Conservation (phyloP, 2,888 invertebrate species). For the Pediacus dermestoides region DNA sequence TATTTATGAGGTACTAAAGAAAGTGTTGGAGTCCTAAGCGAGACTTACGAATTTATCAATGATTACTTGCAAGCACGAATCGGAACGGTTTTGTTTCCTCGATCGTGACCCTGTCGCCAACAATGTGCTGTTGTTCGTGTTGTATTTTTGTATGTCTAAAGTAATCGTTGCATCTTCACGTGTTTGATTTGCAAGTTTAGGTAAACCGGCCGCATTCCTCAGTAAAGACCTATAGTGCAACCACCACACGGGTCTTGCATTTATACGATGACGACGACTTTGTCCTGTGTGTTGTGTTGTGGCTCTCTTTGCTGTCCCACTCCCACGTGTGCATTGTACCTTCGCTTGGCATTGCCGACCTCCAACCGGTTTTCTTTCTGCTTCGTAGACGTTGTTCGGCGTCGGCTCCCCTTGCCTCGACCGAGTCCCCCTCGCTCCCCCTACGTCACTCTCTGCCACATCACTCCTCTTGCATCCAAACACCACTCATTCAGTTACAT, state of each 20-base stretch:
- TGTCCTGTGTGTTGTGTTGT: slow-evolving; percentile 1
- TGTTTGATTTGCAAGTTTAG: slow-evolving; percentile 36
- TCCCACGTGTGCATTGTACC: slow-evolving; percentile 26
- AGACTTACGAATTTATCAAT: slow-evolving; percentile 1
- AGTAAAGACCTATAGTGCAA: slow-evolving; percentile 27
- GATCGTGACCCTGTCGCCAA: slow-evolving; percentile 22
- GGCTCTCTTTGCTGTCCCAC: slow-evolving; percentile 16
- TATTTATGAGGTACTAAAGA: too few relatives aligned
- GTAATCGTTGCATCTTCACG: slow-evolving; percentile 32
- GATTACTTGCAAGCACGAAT: slow-evolving; percentile 13
- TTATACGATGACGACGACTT: slow-evolving; percentile 1
- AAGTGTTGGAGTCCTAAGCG: too few relatives aligned
- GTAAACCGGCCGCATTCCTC: slow-evolving; percentile 36
- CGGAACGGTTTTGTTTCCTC: slow-evolving; percentile 19
- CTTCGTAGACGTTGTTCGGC: slow-evolving; percentile 5
- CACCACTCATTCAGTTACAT: not conserved
- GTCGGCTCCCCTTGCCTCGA: too few relatives aligned
- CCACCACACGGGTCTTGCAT: not conserved
- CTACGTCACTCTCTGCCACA: not conserved
- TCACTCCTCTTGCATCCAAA: slow-evolving; percentile 3
- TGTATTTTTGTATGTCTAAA: slow-evolving; percentile 30
- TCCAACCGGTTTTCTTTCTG: slow-evolving; percentile 37
- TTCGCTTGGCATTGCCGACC: slow-evolving; percentile 33
- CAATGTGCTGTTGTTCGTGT: slow-evolving; percentile 25
- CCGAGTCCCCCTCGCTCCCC: not conserved